Evolutionary conservation across 64 coral and sea anemone species (phyloP).

Genomic region (Catalaphyllia jardinei): DNA sequence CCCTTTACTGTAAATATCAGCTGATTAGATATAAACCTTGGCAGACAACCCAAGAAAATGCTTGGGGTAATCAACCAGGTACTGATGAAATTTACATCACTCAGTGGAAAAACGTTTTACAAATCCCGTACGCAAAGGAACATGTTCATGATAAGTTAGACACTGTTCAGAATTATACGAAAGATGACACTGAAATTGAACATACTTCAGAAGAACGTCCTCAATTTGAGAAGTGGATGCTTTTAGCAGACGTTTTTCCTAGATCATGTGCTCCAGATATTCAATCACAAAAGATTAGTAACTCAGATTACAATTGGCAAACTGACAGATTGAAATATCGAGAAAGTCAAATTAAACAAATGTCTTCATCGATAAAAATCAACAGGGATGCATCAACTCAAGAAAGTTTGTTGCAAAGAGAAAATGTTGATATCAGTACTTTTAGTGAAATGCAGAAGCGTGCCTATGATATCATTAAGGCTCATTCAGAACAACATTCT

Average conservation of each 20-base stretch:
- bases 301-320: slow-evolving; percentile 31
- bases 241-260: slow-evolving; percentile 31
- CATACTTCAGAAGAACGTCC: slow-evolving; percentile 1
- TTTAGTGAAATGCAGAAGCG: slow-evolving; percentile 23
- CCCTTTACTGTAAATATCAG: slow-evolving; percentile 49
- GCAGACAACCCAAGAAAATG: slow-evolving; percentile 34
- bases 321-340: slow-evolving; percentile 3
- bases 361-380: not conserved
- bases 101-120: slow-evolving; percentile 21
- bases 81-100: slow-evolving; percentile 41
- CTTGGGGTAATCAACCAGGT: slow-evolving; percentile 3
- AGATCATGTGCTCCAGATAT: slow-evolving; percentile 18
- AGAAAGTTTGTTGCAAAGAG: not conserved
- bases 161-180: not conserved
- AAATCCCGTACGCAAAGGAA: slow-evolving; percentile 21
- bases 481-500: slow-evolving; percentile 8
- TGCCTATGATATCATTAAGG: slow-evolving; percentile 31
- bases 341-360: not conserved
- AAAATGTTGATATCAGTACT: slow-evolving; percentile 13
- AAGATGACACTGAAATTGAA: not conserved
- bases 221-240: slow-evolving; percentile 36
- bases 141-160: slow-evolving; percentile 43
- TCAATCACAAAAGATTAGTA: not conserved
- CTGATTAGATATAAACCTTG: slow-evolving; percentile 47
- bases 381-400: not conserved